Conservation (phyloP, 2,888 invertebrate genomes). For the Germaria angustata region DNA sequence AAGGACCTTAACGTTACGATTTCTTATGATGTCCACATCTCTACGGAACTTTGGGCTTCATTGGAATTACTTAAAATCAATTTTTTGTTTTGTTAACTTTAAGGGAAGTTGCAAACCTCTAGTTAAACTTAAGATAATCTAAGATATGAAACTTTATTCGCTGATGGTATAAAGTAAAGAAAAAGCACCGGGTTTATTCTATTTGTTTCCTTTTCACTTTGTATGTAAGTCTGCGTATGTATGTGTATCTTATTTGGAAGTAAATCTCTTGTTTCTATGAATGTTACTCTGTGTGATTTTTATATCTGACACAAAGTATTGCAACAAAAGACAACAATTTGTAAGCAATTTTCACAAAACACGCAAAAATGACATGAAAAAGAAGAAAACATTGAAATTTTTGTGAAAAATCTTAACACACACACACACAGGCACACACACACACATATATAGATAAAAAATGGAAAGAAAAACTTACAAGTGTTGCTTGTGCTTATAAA, state of each 20-base stretch:
- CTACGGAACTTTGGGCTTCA: too few relatives aligned
- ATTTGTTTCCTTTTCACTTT: neutral
- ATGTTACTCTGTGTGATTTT: neutral
- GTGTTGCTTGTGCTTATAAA: slow-evolving; percentile 59
- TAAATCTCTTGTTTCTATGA: neutral
- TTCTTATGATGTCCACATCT: too few relatives aligned
- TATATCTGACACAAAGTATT: slow-evolving; percentile 29
- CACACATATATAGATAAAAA: too few relatives aligned
- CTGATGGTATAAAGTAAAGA: neutral
- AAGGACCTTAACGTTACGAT: too few relatives aligned
- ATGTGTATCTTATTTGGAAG: neutral
- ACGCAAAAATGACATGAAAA: slow-evolving; percentile 34
- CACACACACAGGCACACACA: too few relatives aligned
- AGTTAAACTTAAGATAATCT: slow-evolving; percentile 1
- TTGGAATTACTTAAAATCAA: too few relatives aligned
- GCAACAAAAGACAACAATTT: slow-evolving; percentile 64
- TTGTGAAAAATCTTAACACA: slow-evolving; percentile 14
- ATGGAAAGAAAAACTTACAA: slow-evolving; percentile 46
- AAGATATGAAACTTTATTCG: neutral
- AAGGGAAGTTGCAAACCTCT: neutral
- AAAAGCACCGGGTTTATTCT: neutral
- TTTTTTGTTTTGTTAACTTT: too few relatives aligned
- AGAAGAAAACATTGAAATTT: slow-evolving; percentile 16
- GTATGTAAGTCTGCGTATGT: neutral
- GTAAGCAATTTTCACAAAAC: slow-evolving; percentile 61